Evolutionary conservation across 2,797 vertebrate species (phyloP), one percentile per base, ranked within the genome.

Genomic region (Esox masquinongy): DNA sequence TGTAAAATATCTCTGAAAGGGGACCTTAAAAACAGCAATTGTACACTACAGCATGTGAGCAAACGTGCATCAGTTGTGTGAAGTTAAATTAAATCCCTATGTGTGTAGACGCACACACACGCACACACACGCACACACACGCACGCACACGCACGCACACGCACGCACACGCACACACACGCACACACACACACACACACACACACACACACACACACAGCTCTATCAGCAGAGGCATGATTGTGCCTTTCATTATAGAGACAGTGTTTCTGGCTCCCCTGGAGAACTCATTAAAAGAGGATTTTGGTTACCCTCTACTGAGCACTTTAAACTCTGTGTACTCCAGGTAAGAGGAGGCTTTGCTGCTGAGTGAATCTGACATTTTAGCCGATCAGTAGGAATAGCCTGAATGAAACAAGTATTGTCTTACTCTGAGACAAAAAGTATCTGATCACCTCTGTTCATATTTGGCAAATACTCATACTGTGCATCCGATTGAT

Each of bases 271-370:
- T 75, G 75, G 75, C 86, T 86, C 80, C 88, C 88, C 86, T 66
- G 83, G 87, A 90, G 91, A 90, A 85, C 90, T 92, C 90, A 92
- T 93, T 92, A 93, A 92, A 91, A 81, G 59, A 80, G 86, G 86
- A 90, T 90, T 90, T 89, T 80, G 36, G 36, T 8, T 39, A 39
- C 36, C 36, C 36, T 39, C 36, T 39, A 39, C 36, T 39, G 36
- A 39, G 36, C 36, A 3, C 36, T 39, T 39, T 39, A 39, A 39
- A 39, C 36, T 39, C 4, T 31, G 29, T 31, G 29, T 31, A 31
- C 29, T 31, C 29, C 29, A 31, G 29, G 29, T 31, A 31, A 31
- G 29, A 31, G 29, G 29, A 31, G 29, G 29, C 29, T 39, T 39
- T 39, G 36, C 36, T 8, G 4, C 36, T 39, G 36, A 39, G 36